These are phyloP conservation scores for Platyscapa corneri DNA, from an alignment of 1,140 invertebrate species.

Conservation along the genomic window DNA sequence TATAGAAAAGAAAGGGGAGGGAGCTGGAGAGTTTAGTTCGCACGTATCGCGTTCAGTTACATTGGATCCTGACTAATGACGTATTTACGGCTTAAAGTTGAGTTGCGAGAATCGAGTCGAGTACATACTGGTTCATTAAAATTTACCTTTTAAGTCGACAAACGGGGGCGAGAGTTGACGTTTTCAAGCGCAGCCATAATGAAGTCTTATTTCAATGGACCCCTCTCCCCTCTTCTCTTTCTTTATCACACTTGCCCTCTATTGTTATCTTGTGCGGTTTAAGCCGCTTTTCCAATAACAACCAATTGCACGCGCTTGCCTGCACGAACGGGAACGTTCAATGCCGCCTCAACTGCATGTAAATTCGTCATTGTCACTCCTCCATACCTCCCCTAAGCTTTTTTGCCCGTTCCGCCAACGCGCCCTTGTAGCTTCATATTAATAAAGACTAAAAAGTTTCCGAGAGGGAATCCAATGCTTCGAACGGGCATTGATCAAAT, in stretches of 20 bases:
- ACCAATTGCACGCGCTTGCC: slow-evolving; percentile 24
- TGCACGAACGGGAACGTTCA: slow-evolving; percentile 46
- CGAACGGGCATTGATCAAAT: slow-evolving; percentile 27
- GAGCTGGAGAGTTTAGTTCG: not conserved
- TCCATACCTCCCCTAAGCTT: not conserved
- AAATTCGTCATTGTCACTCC: slow-evolving; percentile 29
- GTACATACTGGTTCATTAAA: slow-evolving; percentile 70
- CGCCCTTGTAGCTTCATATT: not conserved
- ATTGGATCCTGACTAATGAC: slow-evolving; percentile 66
- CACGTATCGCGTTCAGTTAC: slow-evolving; percentile 30
- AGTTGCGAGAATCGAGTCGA: slow-evolving; percentile 56
- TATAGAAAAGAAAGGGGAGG: slow-evolving; percentile 24
- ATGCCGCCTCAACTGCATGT: slow-evolving; percentile 22
- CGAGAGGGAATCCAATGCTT: slow-evolving; percentile 16
- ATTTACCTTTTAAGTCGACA: slow-evolving; percentile 69
- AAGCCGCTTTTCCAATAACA: slow-evolving; percentile 19
- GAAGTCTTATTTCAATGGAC: slow-evolving; percentile 66
- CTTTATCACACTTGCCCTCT: too few species aligned
- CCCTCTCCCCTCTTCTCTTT: slow-evolving; percentile 41
- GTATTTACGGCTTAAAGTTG: slow-evolving; percentile 68
- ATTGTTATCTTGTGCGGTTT: not conserved
- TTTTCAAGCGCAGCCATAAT: slow-evolving; percentile 67
- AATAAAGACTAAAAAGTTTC: slow-evolving; percentile 22
- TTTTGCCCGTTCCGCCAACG: not conserved
- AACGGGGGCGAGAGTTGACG: slow-evolving; percentile 58